phyloP scores from a whole-genome alignment of 2,888 invertebrate genomes.

The Phrixothrix hirtus region DNA sequence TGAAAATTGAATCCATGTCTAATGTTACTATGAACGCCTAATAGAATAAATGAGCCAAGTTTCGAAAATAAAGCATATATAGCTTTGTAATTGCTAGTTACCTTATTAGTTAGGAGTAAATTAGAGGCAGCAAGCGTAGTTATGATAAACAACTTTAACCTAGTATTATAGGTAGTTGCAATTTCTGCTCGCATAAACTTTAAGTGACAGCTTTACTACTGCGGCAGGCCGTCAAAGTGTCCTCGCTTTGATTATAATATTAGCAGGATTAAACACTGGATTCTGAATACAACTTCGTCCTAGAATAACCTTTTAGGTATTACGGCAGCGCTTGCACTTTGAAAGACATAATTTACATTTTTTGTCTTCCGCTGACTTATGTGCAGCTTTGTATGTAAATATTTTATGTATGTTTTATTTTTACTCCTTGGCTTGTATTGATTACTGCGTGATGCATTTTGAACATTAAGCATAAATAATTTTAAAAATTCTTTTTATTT shows the following conservation, averaged over 20 bases:
- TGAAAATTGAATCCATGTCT: too few species aligned
- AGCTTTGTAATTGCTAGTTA: neutral
- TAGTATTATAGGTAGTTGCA: slow-evolving; percentile 29
- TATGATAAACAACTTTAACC: slow-evolving; percentile 14
- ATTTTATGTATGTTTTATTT: slow-evolving; percentile 34
- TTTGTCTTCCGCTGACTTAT: slow-evolving; percentile 44
- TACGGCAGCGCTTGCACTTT: slow-evolving; percentile 33
- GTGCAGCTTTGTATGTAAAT: slow-evolving; percentile 42
- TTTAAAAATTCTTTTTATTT: neutral
- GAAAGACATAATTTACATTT: slow-evolving; percentile 48
- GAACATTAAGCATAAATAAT: slow-evolving; percentile 14
- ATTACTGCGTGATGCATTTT: slow-evolving; percentile 25
- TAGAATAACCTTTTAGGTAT: slow-evolving; percentile 41
- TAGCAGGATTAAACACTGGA: slow-evolving; percentile 47
- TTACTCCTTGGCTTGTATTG: slow-evolving; percentile 26
- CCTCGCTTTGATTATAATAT: slow-evolving; percentile 51
- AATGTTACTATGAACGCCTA: too few species aligned
- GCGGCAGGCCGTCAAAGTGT: slow-evolving; percentile 47
- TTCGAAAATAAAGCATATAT: too few species aligned
- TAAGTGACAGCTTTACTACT: slow-evolving; percentile 48
- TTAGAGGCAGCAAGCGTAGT: slow-evolving; percentile 1
- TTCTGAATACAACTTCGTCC: slow-evolving; percentile 38
- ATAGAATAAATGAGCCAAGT: too few species aligned
- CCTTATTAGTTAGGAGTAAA: neutral
- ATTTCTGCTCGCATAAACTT: slow-evolving; percentile 37